phyloP scores from a whole-genome alignment of 2,113 vertebrate species.

The Epinephelus lanceolatus region DNA sequence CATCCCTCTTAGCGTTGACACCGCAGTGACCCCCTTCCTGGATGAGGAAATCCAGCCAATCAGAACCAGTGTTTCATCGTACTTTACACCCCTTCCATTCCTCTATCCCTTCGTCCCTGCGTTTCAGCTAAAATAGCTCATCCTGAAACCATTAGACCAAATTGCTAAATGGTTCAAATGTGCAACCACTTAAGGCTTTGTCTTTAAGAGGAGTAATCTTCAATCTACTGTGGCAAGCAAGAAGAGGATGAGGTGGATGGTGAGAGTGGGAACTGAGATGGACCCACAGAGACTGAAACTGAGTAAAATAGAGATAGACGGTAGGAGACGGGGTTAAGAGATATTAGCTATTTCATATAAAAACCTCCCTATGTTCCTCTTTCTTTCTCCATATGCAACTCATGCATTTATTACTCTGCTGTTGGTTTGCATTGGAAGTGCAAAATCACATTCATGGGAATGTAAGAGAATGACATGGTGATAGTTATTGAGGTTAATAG shows the following conservation, averaged over 20 bases:
- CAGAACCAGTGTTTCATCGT: slow-evolving; percentile 51
- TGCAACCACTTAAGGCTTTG: slow-evolving; percentile 83
- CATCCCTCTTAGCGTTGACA: slow-evolving; percentile 59
- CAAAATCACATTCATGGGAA: slow-evolving; percentile 17
- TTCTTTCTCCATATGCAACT: slow-evolving; percentile 3
- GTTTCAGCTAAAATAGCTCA: slow-evolving; percentile 75
- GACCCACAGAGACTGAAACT: slow-evolving; percentile 40
- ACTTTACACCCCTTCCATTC: slow-evolving; percentile 55
- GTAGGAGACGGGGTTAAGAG: slow-evolving; percentile 33
- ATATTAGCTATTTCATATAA: slow-evolving; percentile 51
- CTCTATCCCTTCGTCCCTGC: slow-evolving; percentile 49
- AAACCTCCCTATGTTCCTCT: slow-evolving; percentile 18
- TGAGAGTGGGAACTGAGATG: slow-evolving; percentile 39
- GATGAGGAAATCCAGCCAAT: slow-evolving; percentile 64
- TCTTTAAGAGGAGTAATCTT: slow-evolving; percentile 82
- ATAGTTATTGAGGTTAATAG: slow-evolving; percentile 36
- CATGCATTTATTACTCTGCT: slow-evolving; percentile 41
- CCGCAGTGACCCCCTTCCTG: slow-evolving; percentile 55
- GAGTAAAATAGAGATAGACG: slow-evolving; percentile 28
- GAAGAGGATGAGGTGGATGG: slow-evolving; percentile 62
- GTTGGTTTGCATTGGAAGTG: slow-evolving; percentile 13
- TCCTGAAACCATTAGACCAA: slow-evolving; percentile 85
- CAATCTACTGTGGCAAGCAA: slow-evolving; percentile 78
- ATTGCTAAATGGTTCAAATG: slow-evolving; percentile 85
- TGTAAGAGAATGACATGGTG: not conserved